These are phyloP conservation scores for Enteromius viviparus DNA, from an alignment of 2,797 vertebrate species.

Conservation along the genomic window DNA sequence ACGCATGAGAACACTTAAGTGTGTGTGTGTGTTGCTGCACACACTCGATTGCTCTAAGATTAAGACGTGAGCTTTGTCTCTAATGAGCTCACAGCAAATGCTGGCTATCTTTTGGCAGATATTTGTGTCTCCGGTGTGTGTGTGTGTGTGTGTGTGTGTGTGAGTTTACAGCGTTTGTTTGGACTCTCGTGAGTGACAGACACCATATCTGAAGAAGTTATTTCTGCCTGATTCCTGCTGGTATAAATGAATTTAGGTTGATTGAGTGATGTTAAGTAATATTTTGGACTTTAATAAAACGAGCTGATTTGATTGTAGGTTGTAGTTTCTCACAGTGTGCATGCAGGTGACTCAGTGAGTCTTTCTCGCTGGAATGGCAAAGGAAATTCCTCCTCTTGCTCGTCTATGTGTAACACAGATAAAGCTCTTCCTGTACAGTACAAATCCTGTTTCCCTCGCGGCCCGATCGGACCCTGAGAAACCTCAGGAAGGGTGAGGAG, in stretches of 20 bases:
- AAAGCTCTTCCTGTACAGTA: constrained; percentile 98
- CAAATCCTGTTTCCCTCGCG: constrained; percentile 94
- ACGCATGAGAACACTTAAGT: neutral
- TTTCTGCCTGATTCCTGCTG: neutral
- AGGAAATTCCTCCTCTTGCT: constrained; percentile 98
- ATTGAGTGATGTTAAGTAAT: neutral
- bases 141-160: constrained; percentile 46
- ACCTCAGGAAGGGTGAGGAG: constrained; percentile 87
- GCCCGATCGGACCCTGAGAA: constrained; percentile 84
- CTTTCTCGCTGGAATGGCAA: constrained; percentile 81
- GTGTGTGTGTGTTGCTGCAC: constrained; percentile 29
- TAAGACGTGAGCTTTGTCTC: constrained; percentile 69
- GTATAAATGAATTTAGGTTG: neutral
- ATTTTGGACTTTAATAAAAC: neutral
- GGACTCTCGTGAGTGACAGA: neutral
- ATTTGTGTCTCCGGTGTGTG: constrained; percentile 57
- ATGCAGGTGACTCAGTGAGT: constrained; percentile 84
- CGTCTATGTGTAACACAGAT: constrained; percentile 97
- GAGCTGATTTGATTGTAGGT: constrained; percentile 48
- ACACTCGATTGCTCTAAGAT: constrained; percentile 68
- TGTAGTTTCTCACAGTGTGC: constrained; percentile 51
- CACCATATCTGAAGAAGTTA: neutral
- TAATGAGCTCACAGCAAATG: constrained; percentile 73
- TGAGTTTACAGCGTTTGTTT: constrained; percentile 30
- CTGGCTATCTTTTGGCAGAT: constrained; percentile 66